These are phyloP conservation scores for Temnothorax longispinosus DNA, from an alignment of 1,140 invertebrate species.

Conservation along the genomic window DNA sequence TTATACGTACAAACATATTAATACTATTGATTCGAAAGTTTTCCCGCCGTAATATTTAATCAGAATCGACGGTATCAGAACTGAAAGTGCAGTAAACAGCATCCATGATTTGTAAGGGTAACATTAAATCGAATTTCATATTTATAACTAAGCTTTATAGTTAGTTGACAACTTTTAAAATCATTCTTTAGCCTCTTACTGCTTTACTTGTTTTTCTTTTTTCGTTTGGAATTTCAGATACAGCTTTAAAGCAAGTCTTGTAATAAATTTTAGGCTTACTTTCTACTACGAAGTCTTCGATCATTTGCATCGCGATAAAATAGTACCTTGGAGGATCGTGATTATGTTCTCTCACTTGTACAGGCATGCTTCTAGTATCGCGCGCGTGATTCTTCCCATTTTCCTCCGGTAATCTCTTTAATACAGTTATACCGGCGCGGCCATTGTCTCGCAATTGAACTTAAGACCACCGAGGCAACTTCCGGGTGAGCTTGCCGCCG, in stretches of 20 bases:
- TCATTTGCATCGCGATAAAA: no score
- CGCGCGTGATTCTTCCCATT: slow-evolving; percentile 37
- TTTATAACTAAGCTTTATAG: background rate
- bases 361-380: background rate
- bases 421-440: slow-evolving; percentile 1
- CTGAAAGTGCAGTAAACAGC: background rate
- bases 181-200: background rate
- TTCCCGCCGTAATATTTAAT: background rate
- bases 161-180: background rate
- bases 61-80: background rate
- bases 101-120: background rate
- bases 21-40: background rate
- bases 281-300: no score
- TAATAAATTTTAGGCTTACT: background rate
- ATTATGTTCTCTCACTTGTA: slow-evolving; percentile 4
- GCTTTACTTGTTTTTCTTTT: background rate
- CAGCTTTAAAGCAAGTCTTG: background rate
- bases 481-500: background rate
- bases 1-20: background rate
- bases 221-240: background rate
- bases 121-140: background rate
- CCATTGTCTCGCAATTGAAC: slow-evolving; percentile 53
- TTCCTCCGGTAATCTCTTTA: slow-evolving; percentile 43
- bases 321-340: background rate
- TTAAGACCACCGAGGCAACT: slow-evolving; percentile 5